Base-by-base conservation (phyloP, 2,888 invertebrate species). In the Lymantria dispar region DNA sequence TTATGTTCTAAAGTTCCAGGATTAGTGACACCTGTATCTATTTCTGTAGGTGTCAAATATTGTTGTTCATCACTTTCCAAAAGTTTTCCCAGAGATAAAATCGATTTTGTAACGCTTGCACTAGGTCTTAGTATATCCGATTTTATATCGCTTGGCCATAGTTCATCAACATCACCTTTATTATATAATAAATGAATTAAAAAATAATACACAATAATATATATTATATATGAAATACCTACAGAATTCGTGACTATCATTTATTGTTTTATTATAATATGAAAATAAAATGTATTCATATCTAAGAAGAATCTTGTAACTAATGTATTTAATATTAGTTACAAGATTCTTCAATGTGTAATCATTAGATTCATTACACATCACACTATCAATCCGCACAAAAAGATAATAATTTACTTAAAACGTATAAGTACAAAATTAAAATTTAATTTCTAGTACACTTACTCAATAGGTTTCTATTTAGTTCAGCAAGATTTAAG, bases 31-130 rank as follows among this genome's bases (percentile, higher is more conserved):
- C 12, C 8, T 33, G 45, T 36, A 43, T 47, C 49, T 39, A 45
- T 36, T 40, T 59, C 52, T 30, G 45, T 11, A 44, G 60, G 57
- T 8, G 15, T 30, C 30, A 45, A 45, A 12, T 59, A 31, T 37
- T 52, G 70, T n/a, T n/a, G 22, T 64, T 87, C 86, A 33, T 87
- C 80, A 8, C 42, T 52, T 74, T 89, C 89, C 41, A 58, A 54
- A 54, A 90, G 80, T 43, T 61, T 76, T 40, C 88, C 88, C 31
- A 90, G 64, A 7, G 89, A 89, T 45, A 72, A 72, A 14, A 87
- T 62, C 29, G 88, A 88, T 63, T 80, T 85, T 55, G 68, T 78
- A 33, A 80, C 77, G 62, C 76, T 83, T 54, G 73, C 68, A 52
- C 77, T 81, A 11, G 76, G 58, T 70, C 77, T 86, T 9, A 78